Base-by-base conservation (phyloP, 2,888 invertebrate species). In the Ochropleura plecta region DNA sequence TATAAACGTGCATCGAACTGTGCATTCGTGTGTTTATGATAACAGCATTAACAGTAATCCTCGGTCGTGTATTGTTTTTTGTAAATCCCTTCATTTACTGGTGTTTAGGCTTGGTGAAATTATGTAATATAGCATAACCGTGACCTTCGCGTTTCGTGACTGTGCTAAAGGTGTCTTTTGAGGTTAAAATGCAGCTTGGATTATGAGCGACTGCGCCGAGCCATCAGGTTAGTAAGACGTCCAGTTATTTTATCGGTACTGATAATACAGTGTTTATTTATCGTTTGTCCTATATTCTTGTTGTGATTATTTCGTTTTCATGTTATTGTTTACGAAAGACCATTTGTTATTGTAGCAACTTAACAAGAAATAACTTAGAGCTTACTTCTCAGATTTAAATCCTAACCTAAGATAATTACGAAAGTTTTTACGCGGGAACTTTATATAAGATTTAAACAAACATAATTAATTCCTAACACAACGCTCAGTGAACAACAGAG, bases 161-260 rank as follows among this genome's bases (percentile, higher is more conserved):
- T 92, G 95, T 95, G 94, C 92, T 92, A 91, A 89, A 91, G 92
- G 94, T 96, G 96, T 92, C 93, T 94, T 95, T 96, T 95, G 96
- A 96, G 96, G 96, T 96, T 96, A 96, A 94, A 93, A 96, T 96
- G 96, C 95, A 95, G 92, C 94, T 95, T 94, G 95, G 95, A 96
- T 95, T 94, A 94, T 96, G 92, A 95, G 91, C 91, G 93, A 94
- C 94, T 93, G 96, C 95, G 95, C 95, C 95, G 95, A 95, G 93
- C 93, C 94, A 94, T 94, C 95, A 96, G 96, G 96, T 96, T 94
- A 93, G 95, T 95, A 89, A 93, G 91, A 91, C 92, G 84, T 91
- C 89, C 90, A 92, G 91, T 91, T 92, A 92, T 89, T 92, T 93
- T 94, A 95, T 95, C 94, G 92, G 76, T 79, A 84, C 90, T 92